Base-by-base conservation (phyloP, 1,140 invertebrate species). In the Pararge aegeria region DNA sequence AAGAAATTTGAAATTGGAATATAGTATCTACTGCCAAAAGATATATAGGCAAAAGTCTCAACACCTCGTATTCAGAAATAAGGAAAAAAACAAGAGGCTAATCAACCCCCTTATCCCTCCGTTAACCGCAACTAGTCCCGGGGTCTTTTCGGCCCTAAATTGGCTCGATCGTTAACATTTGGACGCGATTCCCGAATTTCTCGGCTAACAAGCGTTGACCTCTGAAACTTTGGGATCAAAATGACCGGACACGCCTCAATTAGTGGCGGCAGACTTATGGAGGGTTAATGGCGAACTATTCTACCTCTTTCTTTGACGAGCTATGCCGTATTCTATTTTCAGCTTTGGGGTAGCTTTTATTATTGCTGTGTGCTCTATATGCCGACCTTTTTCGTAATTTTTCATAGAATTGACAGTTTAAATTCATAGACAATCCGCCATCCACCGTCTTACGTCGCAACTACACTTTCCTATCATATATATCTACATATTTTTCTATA, bases 221-320 rank as follows among this genome's bases (percentile, higher is more conserved):
- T 70, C 66, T 56, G 62, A 66, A 80, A 83, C 68, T 83, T 75
- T 48, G 68, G 63, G 63, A 74, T 68, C 73, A 73, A 75, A 80
- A 80, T 81, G 71, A 73, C 73, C 74, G 73, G 71, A 75, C 80
- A 83, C 71, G 77, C 75, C 74, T 83, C 75, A 85, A 85, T 85
- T 85, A 85, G 75, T 73, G 66, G 48, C 59, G 13, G 51, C 27
- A 24, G 46, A 54, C 19, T 51, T 64, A 42, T 30, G 16, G 46
- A 49, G 38, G 60, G 51, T 59, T 58, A 56, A 66, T 24, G 10
- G 54, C 18, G 38, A 54, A 40, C 40, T 57, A 24, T 53, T 54
- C 44, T 51, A 54, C 52, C 59, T 21, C 38, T 56, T 62, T 55
- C 53, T 55, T 55, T 52, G 30, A 38, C 40, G 16, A 20, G 19